Evolutionary conservation across 1,140 invertebrate genomes (phyloP).

Genomic region (Helicoverpa armigera): DNA sequence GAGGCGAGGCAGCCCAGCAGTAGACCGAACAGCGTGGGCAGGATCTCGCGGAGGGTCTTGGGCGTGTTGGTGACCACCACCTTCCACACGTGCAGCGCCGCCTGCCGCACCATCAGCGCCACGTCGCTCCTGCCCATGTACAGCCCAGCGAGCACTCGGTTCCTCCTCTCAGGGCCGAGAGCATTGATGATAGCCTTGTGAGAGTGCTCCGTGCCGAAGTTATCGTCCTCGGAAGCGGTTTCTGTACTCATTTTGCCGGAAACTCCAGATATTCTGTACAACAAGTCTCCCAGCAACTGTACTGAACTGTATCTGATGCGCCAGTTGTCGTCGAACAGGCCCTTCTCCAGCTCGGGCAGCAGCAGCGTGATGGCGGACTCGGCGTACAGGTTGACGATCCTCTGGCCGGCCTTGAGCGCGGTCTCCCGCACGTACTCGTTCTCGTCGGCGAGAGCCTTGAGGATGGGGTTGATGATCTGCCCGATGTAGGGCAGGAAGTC

Average conservation of each 20-base stretch:
- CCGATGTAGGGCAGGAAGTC: conserved; percentile 99
- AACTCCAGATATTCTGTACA: conserved; percentile 99
- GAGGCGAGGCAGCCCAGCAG: conserved; percentile 97
- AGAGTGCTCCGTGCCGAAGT: conserved; percentile 99
- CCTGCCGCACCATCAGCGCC: conserved; percentile 98
- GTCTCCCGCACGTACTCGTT: conserved; percentile 99
- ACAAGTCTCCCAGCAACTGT: conserved; percentile 97
- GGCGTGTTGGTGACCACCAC: conserved; percentile 99
- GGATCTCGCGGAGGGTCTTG: conserved; percentile 97
- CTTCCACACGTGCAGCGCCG: conserved; percentile 99
- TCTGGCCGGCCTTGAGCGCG: conserved; percentile 97
- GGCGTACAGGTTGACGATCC: conserved; percentile 98
- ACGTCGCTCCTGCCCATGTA: conserved; percentile 99
- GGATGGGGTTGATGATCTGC: conserved; percentile 98
- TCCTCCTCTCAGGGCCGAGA: conserved; percentile 95
- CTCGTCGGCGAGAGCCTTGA: conserved; percentile 99
- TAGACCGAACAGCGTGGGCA: conserved; percentile 97
- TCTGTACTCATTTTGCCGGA: conserved; percentile 99
- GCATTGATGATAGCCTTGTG: conserved; percentile 96
- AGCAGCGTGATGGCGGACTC: conserved; percentile 98
- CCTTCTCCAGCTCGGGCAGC: conserved; percentile 97
- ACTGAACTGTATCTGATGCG: conserved; percentile 98
- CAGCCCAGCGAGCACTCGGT: conserved; percentile 97
- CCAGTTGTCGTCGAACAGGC: conserved; percentile 99
- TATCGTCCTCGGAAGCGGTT: conserved; percentile 99